Conservation (phyloP, 2,797 vertebrate species). For the Ctenopoma multispine region DNA sequence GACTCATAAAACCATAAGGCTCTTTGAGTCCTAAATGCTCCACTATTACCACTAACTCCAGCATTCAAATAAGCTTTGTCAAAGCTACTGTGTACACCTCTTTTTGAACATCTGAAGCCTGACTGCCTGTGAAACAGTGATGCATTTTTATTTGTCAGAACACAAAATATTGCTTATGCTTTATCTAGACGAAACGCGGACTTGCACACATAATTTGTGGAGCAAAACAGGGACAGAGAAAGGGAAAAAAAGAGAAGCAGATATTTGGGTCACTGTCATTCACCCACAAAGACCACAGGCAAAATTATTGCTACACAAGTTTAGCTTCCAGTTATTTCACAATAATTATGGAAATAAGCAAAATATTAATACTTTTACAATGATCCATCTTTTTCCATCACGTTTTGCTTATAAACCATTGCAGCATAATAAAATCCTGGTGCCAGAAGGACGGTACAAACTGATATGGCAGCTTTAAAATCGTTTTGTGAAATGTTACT, state of each 20-base stretch:
- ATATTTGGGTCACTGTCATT: conserved; percentile 17
- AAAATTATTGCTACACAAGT: conserved; percentile 1
- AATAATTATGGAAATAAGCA: conserved; percentile 9
- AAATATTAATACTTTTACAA: conserved; percentile 25
- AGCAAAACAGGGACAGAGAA: conserved; percentile 21
- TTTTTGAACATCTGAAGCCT: not conserved
- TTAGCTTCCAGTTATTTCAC: conserved; percentile 13
- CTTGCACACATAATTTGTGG: conserved; percentile 14
- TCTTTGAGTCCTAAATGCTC: too few relatives aligned
- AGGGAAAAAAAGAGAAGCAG: not conserved
- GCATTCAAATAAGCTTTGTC: too few relatives aligned
- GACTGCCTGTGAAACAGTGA: conserved; percentile 21
- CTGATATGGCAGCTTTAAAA: conserved; percentile 51
- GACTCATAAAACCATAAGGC: too few relatives aligned
- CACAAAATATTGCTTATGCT: conserved; percentile 24
- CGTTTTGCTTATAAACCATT: conserved; percentile 48
- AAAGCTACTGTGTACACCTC: not conserved
- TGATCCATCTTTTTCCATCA: conserved; percentile 25
- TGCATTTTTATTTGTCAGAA: conserved; percentile 32
- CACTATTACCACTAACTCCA: too few relatives aligned
- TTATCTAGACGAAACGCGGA: conserved; percentile 33
- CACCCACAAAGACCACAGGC: conserved; percentile 5
- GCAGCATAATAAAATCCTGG: conserved; percentile 2
- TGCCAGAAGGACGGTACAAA: conserved; percentile 35
- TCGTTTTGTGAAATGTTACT: conserved; percentile 50